Conservation (phyloP, 2,888 invertebrate species). For the Vandiemenella viatica region DNA sequence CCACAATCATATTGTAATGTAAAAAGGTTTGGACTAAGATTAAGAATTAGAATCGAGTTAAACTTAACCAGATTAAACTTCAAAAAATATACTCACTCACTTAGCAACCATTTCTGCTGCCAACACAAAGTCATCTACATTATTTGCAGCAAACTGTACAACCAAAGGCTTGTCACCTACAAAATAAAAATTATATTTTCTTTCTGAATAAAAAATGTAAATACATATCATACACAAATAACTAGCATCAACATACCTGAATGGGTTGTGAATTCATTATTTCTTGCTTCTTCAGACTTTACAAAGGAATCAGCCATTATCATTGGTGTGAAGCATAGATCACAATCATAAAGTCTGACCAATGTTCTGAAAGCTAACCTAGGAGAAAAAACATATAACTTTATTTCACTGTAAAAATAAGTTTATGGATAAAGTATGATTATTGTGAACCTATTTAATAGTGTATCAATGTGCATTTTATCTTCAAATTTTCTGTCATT, state of each 20-base stretch:
- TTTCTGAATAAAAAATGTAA: background rate
- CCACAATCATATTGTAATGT: too few relatives aligned
- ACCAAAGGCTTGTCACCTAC: conserved; percentile 69
- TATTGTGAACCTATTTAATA: too few relatives aligned
- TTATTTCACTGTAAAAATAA: too few relatives aligned
- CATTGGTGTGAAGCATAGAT: conserved; percentile 92
- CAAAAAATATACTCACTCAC: conserved; percentile 38
- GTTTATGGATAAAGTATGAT: too few relatives aligned
- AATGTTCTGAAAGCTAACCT: conserved; percentile 63
- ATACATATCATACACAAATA: background rate
- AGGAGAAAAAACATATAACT: too few relatives aligned
- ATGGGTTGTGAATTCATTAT: conserved; percentile 65
- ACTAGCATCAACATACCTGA: conserved; percentile 24
- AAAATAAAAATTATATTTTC: conserved; percentile 14
- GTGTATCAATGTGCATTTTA: too few relatives aligned
- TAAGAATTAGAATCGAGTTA: too few relatives aligned
- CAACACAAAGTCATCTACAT: conserved; percentile 62
- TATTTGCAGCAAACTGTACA: conserved; percentile 89
- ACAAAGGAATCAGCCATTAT: conserved; percentile 89
- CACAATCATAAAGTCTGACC: conserved; percentile 65
- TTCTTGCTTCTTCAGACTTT: conserved; percentile 70
- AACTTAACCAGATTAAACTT: too few relatives aligned
- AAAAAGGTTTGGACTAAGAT: too few relatives aligned
- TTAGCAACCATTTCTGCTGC: conserved; percentile 73
- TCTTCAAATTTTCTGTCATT: too few relatives aligned